Evolutionary conservation across 1,140 invertebrate genomes (phyloP).

Genomic region (Caenorhabditis elegans): DNA sequence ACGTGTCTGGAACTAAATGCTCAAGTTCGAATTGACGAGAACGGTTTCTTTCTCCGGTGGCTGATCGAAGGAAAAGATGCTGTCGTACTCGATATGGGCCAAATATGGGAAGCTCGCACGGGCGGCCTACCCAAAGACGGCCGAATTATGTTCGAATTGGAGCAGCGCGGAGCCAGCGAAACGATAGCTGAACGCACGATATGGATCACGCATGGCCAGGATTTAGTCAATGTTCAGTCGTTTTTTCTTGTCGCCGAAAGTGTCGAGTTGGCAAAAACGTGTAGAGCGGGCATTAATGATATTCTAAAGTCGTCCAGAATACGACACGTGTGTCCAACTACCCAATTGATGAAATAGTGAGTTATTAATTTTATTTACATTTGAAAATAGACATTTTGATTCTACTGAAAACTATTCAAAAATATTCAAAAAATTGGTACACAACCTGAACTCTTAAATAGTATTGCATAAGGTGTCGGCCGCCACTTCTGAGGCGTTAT

Average conservation of each 20-base stretch:
- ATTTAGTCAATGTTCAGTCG: constrained; percentile 98
- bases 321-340: constrained; percentile 86
- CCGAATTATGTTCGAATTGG: constrained; percentile 79
- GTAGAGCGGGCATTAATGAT: constrained; percentile 83
- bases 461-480: no score
- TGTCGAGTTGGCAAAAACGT: constrained; percentile 72
- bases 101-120: constrained; percentile 61
- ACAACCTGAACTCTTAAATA: no score
- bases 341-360: constrained; percentile 96
- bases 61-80: constrained; percentile 88
- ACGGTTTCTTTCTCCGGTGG: constrained; percentile 99
- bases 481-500: no score
- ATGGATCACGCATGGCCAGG: constrained; percentile 97
- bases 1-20: constrained; percentile 83
- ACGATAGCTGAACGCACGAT: constrained; percentile 88
- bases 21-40: constrained; percentile 91
- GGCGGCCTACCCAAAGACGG: constrained; percentile 74
- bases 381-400: no score
- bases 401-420: no score
- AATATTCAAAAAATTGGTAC: no score
- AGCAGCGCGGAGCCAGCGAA: constrained; percentile 71
- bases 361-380: no score
- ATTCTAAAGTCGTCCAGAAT: constrained; percentile 93
- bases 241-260: constrained; percentile 89
- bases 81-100: constrained; percentile 53